Base-by-base conservation (phyloP, 2,888 invertebrate species). In the Isoperla grammatica region DNA sequence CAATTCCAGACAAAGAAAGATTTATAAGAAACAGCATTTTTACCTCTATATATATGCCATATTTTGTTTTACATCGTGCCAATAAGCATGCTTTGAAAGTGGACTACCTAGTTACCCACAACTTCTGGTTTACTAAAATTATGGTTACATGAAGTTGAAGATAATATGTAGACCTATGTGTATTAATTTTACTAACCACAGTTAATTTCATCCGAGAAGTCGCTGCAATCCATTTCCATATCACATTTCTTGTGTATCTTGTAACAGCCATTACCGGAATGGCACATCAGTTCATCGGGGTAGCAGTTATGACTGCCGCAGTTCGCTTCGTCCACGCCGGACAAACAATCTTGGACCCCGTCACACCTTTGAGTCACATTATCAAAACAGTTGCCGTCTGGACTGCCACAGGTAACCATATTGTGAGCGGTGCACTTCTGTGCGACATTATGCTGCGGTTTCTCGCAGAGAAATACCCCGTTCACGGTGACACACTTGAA, bases 131-230 rank as follows among this genome's bases (percentile, higher is more conserved):
- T n/a, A n/a, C n/a, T n/a, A n/a, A n/a, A n/a, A n/a, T n/a, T n/a
- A n/a, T n/a, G n/a, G n/a, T n/a, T n/a, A n/a, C n/a, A n/a, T n/a
- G n/a, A n/a, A n/a, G n/a, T n/a, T n/a, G n/a, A n/a, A n/a, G n/a
- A n/a, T n/a, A n/a, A n/a, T n/a, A n/a, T n/a, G n/a, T n/a, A n/a
- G n/a, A n/a, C n/a, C n/a, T n/a, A n/a, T n/a, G n/a, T n/a, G n/a
- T 29, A 45, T 15, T 39, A 56, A 43, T 22, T 29, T 49, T 29
- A 40, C 13, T 54, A 55, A 57, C 61, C 61, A 66, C 75, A 76
- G 57, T 69, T 68, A 35, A 68, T 68, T 66, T 76, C 77, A 65
- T 76, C 76, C 1, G 75, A 74, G 23, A 69, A 69, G 64, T 76
- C 77, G 15, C 65, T 64, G 65, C 76, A 76, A 60, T 77, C 73